phyloP scores from a whole-genome alignment of 2,113 vertebrate species.

The Nyctereutes procyonoides region DNA sequence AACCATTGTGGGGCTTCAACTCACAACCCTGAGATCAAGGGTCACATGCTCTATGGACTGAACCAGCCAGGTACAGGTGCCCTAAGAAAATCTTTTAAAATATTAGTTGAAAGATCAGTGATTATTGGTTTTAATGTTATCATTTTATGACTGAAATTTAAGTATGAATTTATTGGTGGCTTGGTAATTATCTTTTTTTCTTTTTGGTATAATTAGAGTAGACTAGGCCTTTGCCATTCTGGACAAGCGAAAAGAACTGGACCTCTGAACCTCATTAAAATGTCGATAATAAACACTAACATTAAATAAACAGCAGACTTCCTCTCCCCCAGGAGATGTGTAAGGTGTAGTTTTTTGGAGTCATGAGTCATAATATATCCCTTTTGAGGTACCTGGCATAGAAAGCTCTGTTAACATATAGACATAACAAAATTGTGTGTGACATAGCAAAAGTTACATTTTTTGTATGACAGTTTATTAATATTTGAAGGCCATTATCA shows the following conservation, averaged over 20 bases:
- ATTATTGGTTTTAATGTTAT: slow-evolving; percentile 62
- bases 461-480: slow-evolving; percentile 20
- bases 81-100: slow-evolving; percentile 6
- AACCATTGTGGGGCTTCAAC: background rate
- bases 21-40: background rate
- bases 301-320: background rate
- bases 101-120: slow-evolving; percentile 33
- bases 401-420: background rate
- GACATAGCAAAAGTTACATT: background rate
- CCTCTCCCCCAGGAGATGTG: background rate
- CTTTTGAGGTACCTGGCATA: slow-evolving; percentile 37
- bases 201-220: background rate
- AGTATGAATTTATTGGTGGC: slow-evolving; percentile 27
- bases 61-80: background rate
- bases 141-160: slow-evolving; percentile 55
- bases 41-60: background rate
- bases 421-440: background rate
- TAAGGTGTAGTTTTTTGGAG: slow-evolving; percentile 23
- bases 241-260: slow-evolving; percentile 41
- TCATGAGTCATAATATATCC: background rate
- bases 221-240: background rate
- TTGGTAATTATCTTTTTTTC: background rate
- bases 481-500: slow-evolving; percentile 39
- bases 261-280: slow-evolving; percentile 25
- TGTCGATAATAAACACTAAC: background rate